A percentile compares a stretch with the other conserved stretches of the same genome.
These are phyloP conservation scores for Aspiorhynchus laticeps DNA, from an alignment of 2,113 vertebrate genomes.

Conservation along the genomic window DNA sequence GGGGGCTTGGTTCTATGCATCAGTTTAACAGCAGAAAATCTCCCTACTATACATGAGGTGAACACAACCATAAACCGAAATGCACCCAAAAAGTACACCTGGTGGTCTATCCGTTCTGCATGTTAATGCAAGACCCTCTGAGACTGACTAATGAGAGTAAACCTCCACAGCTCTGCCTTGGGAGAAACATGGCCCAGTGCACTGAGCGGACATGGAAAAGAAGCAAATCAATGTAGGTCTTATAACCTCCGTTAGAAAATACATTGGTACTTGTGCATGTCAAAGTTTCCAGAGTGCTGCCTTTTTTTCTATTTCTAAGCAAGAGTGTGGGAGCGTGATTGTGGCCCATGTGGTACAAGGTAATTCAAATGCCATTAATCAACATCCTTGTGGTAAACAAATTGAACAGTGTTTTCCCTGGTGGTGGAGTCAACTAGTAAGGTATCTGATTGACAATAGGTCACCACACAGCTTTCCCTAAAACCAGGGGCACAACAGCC, in stretches of 20 bases:
- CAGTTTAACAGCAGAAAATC: background rate
- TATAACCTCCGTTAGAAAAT: conserved; percentile 16
- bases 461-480: background rate
- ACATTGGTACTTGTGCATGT: background rate
- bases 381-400: conserved; percentile 26
- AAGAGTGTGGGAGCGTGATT: background rate
- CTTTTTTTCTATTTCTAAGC: background rate
- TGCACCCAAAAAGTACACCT: conserved; percentile 62
- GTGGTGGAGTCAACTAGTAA: conserved; percentile 30
- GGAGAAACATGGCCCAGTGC: background rate
- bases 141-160: conserved; percentile 40
- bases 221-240: background rate
- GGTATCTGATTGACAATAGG: background rate
- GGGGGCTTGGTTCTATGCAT: background rate
- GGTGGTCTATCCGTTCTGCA: conserved; percentile 63
- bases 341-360: background rate
- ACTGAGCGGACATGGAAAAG: background rate
- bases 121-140: conserved; percentile 46
- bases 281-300: background rate
- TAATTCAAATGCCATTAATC: background rate
- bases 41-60: background rate
- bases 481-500: background rate
- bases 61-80: conserved; percentile 35
- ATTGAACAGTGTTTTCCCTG: conserved; percentile 19
- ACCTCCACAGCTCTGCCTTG: conserved; percentile 4